Conservation (phyloP, 2,888 invertebrate species). For the Protonemura montana region DNA sequence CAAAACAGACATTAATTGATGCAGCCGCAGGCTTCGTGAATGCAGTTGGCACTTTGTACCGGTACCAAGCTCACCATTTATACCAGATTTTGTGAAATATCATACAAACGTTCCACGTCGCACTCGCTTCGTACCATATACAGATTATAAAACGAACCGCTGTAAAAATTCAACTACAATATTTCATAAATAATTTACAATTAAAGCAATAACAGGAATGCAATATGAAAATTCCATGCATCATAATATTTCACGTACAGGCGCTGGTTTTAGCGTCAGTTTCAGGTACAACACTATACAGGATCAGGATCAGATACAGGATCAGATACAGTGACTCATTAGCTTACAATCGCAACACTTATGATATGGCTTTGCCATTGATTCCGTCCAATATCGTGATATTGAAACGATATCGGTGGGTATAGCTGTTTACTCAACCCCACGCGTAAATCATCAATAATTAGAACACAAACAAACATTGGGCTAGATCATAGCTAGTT, state of each 20-base stretch:
- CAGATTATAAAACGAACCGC: neutral
- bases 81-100: neutral
- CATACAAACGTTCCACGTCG: neutral
- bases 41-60: too few species aligned
- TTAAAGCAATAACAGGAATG: neutral
- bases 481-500: neutral
- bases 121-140: too few species aligned
- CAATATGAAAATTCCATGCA: neutral
- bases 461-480: neutral
- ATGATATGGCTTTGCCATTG: neutral
- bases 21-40: neutral
- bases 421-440: neutral
- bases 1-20: neutral
- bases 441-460: neutral
- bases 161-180: neutral
- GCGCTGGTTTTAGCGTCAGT: neutral
- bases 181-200: neutral
- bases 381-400: neutral
- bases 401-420: neutral
- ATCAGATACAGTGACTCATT: too few species aligned
- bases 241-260: neutral
- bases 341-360: too few species aligned
- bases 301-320: too few species aligned
- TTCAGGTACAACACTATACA: neutral
- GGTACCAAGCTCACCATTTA: neutral